Evolutionary conservation across 2,113 vertebrate species (phyloP).

Genomic region (Delphinapterus leucas): DNA sequence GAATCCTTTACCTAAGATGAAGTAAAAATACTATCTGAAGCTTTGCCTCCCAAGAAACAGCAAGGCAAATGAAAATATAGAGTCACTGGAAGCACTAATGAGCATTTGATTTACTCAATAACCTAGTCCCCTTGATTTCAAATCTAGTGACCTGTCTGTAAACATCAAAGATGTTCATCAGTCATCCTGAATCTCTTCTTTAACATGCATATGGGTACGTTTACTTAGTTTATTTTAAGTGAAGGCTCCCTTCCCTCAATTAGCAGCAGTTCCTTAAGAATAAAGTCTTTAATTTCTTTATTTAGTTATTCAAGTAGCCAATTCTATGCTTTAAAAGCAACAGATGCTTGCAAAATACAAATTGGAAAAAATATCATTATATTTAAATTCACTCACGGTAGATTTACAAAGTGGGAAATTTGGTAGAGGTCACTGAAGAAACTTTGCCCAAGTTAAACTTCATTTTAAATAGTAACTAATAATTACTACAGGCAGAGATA

Average conservation of each 20-base stretch:
- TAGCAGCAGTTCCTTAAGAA: background rate
- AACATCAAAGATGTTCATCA: background rate
- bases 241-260: background rate
- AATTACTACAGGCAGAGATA: background rate
- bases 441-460: background rate
- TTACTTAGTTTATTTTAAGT: background rate
- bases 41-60: background rate
- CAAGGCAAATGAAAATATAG: background rate
- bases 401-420: background rate
- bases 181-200: background rate
- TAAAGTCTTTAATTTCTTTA: background rate
- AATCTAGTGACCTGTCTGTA: background rate
- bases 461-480: background rate
- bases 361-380: background rate
- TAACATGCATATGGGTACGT: background rate
- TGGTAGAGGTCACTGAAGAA: background rate
- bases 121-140: background rate
- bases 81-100: background rate
- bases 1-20: background rate
- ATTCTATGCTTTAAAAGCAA: conserved; percentile 27
- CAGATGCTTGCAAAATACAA: background rate
- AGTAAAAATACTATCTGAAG: background rate
- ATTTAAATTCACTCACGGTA: background rate
- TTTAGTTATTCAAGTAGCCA: background rate
- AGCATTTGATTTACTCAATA: background rate